Evolutionary conservation across 2,888 invertebrate genomes (phyloP), one percentile per base, ranked within the genome.

Genomic region (Drosophila buzzatii): DNA sequence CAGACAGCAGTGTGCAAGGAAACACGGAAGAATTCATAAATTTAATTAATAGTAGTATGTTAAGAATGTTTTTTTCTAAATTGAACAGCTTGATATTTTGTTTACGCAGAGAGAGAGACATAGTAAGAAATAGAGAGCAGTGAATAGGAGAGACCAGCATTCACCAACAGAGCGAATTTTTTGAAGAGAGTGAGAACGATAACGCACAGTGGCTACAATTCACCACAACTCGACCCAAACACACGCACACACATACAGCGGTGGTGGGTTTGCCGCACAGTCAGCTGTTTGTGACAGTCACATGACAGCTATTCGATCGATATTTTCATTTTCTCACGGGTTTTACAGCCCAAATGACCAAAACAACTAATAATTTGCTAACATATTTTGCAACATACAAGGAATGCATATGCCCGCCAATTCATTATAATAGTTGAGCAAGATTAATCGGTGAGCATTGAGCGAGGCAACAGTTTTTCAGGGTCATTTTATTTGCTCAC

Each of bases 221-320:
- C 78, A 76, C 82, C 85, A 73, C 66, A 69, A 44, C 70, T 45
- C 44, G 27, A 39, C 55, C 68, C 70, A 69, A 70, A 42, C 59
- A 69, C 51, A 65, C 55, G 68, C 71, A 56, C 63, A 73, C 71
- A 73, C 73, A 68, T 59, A 64, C 76, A 31, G 33, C n/a, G n/a
- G 63, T 79, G 91, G 87, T 85, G 87, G 89, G 63, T 82, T 82
- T 18, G 41, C 31, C 41, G 37, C 44, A 20, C 76, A 73, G 93
- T 92, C 93, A 93, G 93, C 93, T 93, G 93, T 93, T 93, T 85
- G 85, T 92, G 92, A 91, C 92, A 92, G 92, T 93, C 93, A 93
- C 93, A 93, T 93, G 93, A 93, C 92, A 91, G 91, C 79, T 86
- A 77, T 91, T 88, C 83, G 87, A 91, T 92, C 92, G 90, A 92